These are phyloP conservation scores for Macroglossus sobrinus DNA, from an alignment of 2,113 vertebrate genomes.

Conservation along the genomic window DNA sequence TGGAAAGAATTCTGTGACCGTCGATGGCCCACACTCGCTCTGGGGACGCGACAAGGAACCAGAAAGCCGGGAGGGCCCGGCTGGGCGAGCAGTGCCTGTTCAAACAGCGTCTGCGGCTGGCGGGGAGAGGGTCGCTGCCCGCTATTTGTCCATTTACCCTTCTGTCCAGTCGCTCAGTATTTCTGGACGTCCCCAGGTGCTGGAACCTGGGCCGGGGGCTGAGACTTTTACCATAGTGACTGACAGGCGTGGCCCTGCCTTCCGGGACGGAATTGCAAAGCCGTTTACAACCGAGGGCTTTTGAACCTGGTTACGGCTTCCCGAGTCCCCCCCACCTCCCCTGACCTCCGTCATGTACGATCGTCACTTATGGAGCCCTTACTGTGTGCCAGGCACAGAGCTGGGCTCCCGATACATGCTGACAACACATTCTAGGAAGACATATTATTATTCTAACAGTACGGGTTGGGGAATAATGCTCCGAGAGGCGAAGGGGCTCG, in stretches of 20 bases:
- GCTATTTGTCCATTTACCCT: background rate
- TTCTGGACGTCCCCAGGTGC: background rate
- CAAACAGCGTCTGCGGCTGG: background rate
- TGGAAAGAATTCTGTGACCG: background rate
- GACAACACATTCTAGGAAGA: rapidly evolving
- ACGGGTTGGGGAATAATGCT: background rate
- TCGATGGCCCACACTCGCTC: background rate
- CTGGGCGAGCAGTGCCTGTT: rapidly evolving
- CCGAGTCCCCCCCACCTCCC: background rate
- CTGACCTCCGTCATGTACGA: rapidly evolving
- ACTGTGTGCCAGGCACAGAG: background rate
- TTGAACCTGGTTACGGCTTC: background rate
- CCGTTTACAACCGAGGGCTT: background rate
- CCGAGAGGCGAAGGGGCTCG: background rate
- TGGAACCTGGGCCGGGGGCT: background rate
- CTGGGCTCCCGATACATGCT: background rate
- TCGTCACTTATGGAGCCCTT: no score
- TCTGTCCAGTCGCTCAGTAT: rapidly evolving
- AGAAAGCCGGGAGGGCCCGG: background rate
- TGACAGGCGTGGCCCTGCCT: background rate
- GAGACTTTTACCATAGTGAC: background rate
- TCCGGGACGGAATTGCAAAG: background rate
- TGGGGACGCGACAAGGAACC: background rate
- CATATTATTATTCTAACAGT: background rate
- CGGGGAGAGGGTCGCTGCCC: background rate